Conservation (phyloP, 2,113 vertebrate genomes). For the Zeus faber region DNA sequence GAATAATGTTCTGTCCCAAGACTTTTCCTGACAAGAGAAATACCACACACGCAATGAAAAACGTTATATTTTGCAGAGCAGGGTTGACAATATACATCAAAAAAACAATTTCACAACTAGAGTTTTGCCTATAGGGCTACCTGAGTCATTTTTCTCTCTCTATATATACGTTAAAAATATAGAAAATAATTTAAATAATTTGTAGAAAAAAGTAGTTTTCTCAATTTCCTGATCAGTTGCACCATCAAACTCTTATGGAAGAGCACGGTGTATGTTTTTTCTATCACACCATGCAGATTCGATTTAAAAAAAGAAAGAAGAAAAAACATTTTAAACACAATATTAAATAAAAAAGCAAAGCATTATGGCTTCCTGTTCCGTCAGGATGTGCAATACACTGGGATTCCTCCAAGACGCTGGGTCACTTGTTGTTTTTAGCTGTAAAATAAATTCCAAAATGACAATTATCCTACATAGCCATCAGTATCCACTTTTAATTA, state of each 20-base stretch:
- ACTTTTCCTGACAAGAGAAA: too few species aligned
- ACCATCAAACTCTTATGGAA: conserved; percentile 48
- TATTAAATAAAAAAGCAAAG: conserved; percentile 52
- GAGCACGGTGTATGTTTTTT: conserved; percentile 40
- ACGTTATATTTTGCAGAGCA: conserved; percentile 67
- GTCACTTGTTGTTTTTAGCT: conserved; percentile 73
- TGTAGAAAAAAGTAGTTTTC: conserved; percentile 63
- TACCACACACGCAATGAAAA: conserved; percentile 34
- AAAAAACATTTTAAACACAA: conserved; percentile 32
- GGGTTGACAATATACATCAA: conserved; percentile 37
- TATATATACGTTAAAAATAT: conserved; percentile 50
- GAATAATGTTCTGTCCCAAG: too few species aligned
- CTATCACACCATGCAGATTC: conserved; percentile 35
- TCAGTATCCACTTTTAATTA: not conserved
- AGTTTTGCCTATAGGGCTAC: conserved; percentile 30
- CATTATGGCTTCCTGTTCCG: conserved; percentile 78
- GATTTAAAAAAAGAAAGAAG: too few species aligned
- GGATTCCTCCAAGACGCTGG: conserved; percentile 43
- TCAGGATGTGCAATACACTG: conserved; percentile 58
- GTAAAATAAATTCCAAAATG: too few species aligned
- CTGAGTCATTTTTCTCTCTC: conserved; percentile 53
- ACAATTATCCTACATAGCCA: too few species aligned
- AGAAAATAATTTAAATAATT: conserved; percentile 67
- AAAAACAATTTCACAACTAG: conserved; percentile 30
- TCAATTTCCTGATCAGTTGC: conserved; percentile 24